Percentiles rank a stretch among this genome's conserved stretches.
Evolutionary conservation across 2,888 invertebrate genomes (phyloP).

Genomic region (Ferrisia virgata): DNA sequence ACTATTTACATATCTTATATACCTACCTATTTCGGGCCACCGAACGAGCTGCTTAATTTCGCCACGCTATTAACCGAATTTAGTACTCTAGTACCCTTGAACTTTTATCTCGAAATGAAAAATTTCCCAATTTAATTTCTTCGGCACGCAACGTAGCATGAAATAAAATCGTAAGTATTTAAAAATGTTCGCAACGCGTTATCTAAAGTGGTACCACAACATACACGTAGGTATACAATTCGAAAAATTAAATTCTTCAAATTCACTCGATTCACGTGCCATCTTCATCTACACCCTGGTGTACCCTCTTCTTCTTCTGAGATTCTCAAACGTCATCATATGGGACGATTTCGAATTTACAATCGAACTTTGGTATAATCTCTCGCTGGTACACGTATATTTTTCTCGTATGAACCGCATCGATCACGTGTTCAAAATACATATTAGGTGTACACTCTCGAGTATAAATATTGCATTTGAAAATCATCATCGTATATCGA

Average conservation of each 20-base stretch:
- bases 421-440: background rate
- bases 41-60: background rate
- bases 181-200: background rate
- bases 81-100: background rate
- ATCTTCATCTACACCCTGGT: background rate
- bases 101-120: background rate
- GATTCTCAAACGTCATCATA: too few species aligned
- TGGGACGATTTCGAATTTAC: background rate
- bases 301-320: too few species aligned
- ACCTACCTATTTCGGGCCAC: background rate
- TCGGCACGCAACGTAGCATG: slow-evolving; percentile 9
- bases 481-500: background rate
- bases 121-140: slow-evolving; percentile 9
- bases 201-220: background rate
- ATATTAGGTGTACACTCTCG: background rate
- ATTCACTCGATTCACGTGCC: background rate
- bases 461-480: background rate
- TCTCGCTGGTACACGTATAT: background rate
- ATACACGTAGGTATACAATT: background rate
- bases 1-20: too few species aligned
- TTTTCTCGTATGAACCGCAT: background rate
- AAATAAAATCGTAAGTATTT: background rate
- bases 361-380: background rate
- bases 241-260: slow-evolving; percentile 7
- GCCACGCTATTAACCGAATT: background rate